These are phyloP conservation scores for Alcis repandata DNA, from an alignment of 2,888 invertebrate genomes.

Conservation along the genomic window DNA sequence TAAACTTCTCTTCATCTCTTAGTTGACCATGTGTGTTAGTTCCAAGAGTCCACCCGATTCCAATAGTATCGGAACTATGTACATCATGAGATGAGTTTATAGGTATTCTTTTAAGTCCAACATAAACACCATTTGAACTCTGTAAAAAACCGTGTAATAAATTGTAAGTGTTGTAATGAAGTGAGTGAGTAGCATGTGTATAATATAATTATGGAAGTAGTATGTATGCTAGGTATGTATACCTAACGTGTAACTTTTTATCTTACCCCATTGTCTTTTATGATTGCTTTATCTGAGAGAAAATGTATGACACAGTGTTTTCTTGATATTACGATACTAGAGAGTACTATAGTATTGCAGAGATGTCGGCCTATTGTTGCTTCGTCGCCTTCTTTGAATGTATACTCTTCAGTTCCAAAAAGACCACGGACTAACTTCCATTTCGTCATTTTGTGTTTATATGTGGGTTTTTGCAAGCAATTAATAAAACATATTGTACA, in stretches of 20 bases:
- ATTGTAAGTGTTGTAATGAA: too few relatives aligned
- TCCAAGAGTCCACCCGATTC: slow-evolving; percentile 81
- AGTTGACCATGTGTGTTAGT: slow-evolving; percentile 60
- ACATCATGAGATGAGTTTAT: slow-evolving; percentile 67
- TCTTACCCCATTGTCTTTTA: slow-evolving; percentile 74
- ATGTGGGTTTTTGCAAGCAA: background rate
- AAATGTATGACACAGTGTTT: slow-evolving; percentile 72
- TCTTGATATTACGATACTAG: slow-evolving; percentile 76
- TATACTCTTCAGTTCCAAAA: slow-evolving; percentile 68
- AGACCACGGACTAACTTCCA: slow-evolving; percentile 74
- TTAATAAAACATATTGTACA: background rate
- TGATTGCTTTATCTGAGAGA: slow-evolving; percentile 62
- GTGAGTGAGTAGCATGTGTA: too few relatives aligned
- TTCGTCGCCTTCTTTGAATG: slow-evolving; percentile 68
- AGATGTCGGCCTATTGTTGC: slow-evolving; percentile 72
- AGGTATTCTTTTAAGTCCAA: slow-evolving; percentile 77
- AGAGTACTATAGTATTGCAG: slow-evolving; percentile 67
- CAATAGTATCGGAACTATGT: slow-evolving; percentile 80
- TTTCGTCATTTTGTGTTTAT: slow-evolving; percentile 63
- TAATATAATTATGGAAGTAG: too few relatives aligned
- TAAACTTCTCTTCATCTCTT: slow-evolving; percentile 70
- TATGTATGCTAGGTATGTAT: too few relatives aligned
- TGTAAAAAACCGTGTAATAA: slow-evolving; percentile 59
- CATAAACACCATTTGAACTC: slow-evolving; percentile 88
- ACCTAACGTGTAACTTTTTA: too few relatives aligned